These are phyloP conservation scores for Echinops telfairi DNA, from an alignment of 2,113 vertebrate species.

Conservation along the genomic window DNA sequence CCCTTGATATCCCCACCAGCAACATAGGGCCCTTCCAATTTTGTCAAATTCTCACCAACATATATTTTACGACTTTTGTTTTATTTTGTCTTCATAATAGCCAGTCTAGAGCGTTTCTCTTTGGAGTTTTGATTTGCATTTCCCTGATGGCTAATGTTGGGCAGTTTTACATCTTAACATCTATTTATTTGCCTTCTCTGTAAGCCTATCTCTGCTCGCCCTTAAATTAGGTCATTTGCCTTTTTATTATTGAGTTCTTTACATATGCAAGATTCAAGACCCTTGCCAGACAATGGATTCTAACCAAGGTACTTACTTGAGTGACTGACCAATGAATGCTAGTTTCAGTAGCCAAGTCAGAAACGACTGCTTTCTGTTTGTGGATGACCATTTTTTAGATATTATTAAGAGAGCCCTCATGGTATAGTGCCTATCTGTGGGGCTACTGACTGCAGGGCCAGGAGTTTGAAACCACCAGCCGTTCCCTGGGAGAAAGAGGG, in stretches of 20 bases:
- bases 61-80: neutral
- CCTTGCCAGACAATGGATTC: neutral
- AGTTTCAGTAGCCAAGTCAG: neutral
- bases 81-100: neutral
- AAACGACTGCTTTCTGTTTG: neutral
- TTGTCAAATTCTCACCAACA: neutral
- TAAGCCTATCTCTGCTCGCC: neutral
- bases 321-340: neutral
- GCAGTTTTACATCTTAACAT: neutral
- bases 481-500: no score
- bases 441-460: no score
- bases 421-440: no score
- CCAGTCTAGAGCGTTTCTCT: neutral
- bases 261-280: neutral
- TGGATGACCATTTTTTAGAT: neutral
- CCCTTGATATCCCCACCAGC: neutral
- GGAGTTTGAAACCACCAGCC: no score
- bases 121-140: neutral
- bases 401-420: neutral
- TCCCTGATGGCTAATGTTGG: neutral
- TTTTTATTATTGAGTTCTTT: neutral
- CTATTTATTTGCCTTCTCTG: neutral
- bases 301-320: neutral
- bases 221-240: neutral
- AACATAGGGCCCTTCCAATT: neutral